Conservation (phyloP, 2,113 vertebrate genomes). For the Notechis scutatus region DNA sequence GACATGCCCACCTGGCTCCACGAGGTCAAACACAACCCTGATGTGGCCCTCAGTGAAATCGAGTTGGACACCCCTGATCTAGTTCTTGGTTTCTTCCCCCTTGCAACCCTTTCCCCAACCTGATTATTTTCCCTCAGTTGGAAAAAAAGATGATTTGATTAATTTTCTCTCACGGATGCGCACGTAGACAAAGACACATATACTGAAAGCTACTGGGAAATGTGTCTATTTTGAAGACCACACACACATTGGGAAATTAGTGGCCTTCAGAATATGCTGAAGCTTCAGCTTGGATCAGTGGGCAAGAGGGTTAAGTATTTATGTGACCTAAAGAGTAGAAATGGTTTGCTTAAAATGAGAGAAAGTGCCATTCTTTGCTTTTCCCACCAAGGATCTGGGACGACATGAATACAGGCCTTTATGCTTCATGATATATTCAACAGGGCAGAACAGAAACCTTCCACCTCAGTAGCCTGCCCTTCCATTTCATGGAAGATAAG, state of each 20-base stretch:
- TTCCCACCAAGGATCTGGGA: neutral
- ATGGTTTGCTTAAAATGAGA: too few species aligned
- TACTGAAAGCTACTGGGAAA: slow-evolving; percentile 50
- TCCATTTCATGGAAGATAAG: slow-evolving; percentile 48
- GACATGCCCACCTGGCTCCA: too few species aligned
- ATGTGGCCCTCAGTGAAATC: too few species aligned
- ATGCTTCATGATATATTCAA: slow-evolving; percentile 55
- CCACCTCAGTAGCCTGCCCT: slow-evolving; percentile 44
- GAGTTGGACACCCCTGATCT: too few species aligned
- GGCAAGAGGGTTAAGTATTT: neutral
- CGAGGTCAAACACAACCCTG: too few species aligned
- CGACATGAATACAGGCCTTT: slow-evolving; percentile 43
- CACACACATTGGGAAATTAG: slow-evolving; percentile 34
- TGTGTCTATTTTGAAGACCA: neutral
- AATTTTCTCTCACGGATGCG: slow-evolving; percentile 49
- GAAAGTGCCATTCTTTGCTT: slow-evolving; percentile 6
- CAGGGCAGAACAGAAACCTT: neutral
- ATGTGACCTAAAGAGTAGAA: neutral
- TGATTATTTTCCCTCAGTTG: slow-evolving; percentile 60
- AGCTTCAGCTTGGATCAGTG: slow-evolving; percentile 39
- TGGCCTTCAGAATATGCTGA: slow-evolving; percentile 39
- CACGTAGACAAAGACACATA: slow-evolving; percentile 39
- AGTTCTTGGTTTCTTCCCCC: too few species aligned
- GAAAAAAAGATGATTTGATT: slow-evolving; percentile 59
- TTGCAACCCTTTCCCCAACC: slow-evolving; percentile 47